Evolutionary conservation across 2,888 invertebrate species (phyloP).

Genomic region (Drosophila mettleri): DNA sequence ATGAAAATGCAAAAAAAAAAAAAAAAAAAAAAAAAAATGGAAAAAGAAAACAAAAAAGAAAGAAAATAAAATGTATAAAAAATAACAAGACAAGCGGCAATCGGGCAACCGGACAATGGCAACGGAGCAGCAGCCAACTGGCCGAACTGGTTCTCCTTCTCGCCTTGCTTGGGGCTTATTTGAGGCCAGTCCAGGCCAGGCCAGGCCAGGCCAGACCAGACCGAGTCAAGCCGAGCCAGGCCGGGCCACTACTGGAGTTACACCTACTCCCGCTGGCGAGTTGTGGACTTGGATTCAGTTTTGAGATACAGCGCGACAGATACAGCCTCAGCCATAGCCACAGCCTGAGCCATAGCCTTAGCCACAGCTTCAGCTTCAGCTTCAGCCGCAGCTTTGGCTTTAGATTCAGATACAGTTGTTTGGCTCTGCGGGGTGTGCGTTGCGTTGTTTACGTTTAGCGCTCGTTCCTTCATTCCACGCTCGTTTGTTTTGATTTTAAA

Average conservation of each 20-base stretch:
- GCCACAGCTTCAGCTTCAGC: neutral
- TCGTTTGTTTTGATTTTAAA: slow-evolving; percentile 77
- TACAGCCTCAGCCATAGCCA: slow-evolving; percentile 1
- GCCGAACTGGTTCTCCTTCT: slow-evolving; percentile 49
- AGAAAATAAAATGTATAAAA: neutral
- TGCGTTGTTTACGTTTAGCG: slow-evolving; percentile 77
- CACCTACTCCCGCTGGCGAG: slow-evolving; percentile 68
- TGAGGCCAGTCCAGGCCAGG: slow-evolving; percentile 35
- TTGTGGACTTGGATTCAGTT: slow-evolving; percentile 46
- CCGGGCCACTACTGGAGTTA: slow-evolving; percentile 65
- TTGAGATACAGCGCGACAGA: slow-evolving; percentile 12
- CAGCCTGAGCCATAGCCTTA: neutral
- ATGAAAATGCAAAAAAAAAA: slow-evolving; percentile 36
- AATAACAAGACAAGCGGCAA: slow-evolving; percentile 10
- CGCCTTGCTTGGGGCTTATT: slow-evolving; percentile 28
- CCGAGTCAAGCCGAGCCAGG: slow-evolving; percentile 34
- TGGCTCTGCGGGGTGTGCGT: slow-evolving; percentile 51
- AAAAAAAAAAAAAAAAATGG: slow-evolving; percentile 1
- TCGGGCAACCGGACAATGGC: slow-evolving; percentile 6
- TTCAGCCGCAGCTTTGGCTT: neutral
- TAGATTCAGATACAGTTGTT: slow-evolving; percentile 14
- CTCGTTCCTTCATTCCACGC: slow-evolving; percentile 72
- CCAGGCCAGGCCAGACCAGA: slow-evolving; percentile 40
- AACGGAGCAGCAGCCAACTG: slow-evolving; percentile 34
- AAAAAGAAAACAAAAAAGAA: too few relatives aligned